Evolutionary conservation across 2,113 vertebrate species (phyloP).

Genomic region (Lagopus leucura): DNA sequence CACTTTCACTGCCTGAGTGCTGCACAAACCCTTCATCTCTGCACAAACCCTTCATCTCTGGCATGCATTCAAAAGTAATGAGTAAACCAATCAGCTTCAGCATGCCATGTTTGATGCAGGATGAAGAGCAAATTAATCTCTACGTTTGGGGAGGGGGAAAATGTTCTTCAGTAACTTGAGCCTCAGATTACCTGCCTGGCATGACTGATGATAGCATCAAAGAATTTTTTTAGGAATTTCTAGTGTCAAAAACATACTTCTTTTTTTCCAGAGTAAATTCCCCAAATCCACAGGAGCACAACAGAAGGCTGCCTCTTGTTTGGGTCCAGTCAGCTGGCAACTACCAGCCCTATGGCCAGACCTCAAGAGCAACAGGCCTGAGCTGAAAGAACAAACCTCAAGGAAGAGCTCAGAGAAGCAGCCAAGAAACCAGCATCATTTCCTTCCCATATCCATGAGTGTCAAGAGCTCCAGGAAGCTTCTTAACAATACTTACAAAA

Average conservation of each 20-base stretch:
- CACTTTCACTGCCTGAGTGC: slow-evolving; percentile 29
- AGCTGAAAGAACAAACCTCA: not conserved
- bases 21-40: slow-evolving; percentile 26
- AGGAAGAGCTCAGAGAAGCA: not conserved
- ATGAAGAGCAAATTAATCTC: not conserved
- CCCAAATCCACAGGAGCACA: rapidly evolving
- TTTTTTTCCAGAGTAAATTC: not conserved
- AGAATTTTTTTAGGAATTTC: not conserved
- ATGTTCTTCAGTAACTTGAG: not conserved
- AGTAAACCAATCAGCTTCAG: not conserved
- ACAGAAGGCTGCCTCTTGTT: not conserved
- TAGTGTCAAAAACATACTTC: not conserved
- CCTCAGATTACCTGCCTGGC: not conserved
- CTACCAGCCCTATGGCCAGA: rapidly evolving
- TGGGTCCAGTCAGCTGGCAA: not conserved
- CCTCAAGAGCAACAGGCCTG: not conserved
- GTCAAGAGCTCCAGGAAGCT: not conserved
- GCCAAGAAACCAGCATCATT: rapidly evolving
- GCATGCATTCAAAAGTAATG: not conserved
- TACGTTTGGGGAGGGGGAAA: not conserved
- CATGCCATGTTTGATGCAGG: not conserved
- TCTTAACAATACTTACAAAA: not conserved
- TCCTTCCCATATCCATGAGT: rapidly evolving
- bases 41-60: not conserved
- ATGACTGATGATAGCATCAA: not conserved